These are phyloP conservation scores for Callyntrura guangdongensis DNA, from an alignment of 2,888 invertebrate species.

Conservation along the genomic window DNA sequence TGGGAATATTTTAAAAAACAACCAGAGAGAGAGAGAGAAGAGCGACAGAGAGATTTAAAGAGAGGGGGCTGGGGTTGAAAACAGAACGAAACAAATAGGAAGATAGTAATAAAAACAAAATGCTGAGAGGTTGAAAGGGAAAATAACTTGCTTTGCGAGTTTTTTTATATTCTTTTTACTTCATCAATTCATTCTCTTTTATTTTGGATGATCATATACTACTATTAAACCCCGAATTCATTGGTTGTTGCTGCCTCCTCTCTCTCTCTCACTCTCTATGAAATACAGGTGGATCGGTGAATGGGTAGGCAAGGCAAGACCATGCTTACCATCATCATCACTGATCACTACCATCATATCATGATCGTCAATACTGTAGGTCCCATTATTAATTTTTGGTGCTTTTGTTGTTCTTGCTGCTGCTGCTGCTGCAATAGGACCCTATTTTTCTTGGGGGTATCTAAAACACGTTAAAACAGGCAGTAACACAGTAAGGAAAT, in stretches of 20 bases:
- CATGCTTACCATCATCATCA: too few species aligned
- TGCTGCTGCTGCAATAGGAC: too few species aligned
- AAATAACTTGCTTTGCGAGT: conserved; percentile 42
- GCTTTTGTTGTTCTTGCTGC: too few species aligned
- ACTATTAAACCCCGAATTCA: neutral
- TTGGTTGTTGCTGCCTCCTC: neutral
- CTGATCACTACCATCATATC: too few species aligned
- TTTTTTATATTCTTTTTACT: neutral
- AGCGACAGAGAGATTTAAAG: too few species aligned
- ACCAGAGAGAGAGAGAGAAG: too few species aligned
- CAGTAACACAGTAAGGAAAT: too few species aligned
- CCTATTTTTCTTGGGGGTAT: too few species aligned
- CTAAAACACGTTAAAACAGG: too few species aligned
- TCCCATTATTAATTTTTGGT: too few species aligned
- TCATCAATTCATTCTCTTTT: neutral
- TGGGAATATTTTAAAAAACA: conserved; percentile 59
- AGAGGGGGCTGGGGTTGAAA: conserved; percentile 15
- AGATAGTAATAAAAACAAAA: neutral
- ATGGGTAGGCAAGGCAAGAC: neutral
- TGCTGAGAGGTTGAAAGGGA: neutral
- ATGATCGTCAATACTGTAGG: too few species aligned
- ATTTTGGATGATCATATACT: neutral
- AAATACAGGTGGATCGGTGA: neutral
- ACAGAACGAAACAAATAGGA: neutral
- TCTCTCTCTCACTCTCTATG: neutral